These are phyloP conservation scores for Parazoanthus swiftii DNA, from an alignment of 92 coral and sea anemone species.

Conservation along the genomic window DNA sequence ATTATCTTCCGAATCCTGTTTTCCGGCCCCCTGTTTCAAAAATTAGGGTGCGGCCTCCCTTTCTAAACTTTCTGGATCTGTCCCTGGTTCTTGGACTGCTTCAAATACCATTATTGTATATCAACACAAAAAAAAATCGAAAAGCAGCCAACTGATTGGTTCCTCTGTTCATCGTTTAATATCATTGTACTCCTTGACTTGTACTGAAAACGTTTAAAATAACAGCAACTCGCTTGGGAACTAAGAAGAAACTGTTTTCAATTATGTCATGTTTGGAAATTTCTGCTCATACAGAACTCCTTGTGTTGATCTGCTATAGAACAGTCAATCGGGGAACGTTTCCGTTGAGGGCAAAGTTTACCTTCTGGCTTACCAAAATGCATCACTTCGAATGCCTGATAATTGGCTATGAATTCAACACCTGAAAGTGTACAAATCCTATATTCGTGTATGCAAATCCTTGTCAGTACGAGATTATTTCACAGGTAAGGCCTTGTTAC, in stretches of 20 bases:
- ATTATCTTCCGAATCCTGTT: too few species aligned
- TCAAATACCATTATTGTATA: not conserved
- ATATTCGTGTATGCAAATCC: too few species aligned
- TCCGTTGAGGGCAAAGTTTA: not conserved
- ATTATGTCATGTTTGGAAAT: not conserved
- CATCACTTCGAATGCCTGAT: not conserved
- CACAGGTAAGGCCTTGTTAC: too few species aligned
- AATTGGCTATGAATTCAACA: too few species aligned
- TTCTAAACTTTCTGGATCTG: too few species aligned
- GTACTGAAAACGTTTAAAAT: not conserved
- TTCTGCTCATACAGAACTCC: too few species aligned
- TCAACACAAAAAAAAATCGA: not conserved
- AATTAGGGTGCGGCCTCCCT: too few species aligned
- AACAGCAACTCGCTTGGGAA: not conserved
- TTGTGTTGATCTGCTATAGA: not conserved
- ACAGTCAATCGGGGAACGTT: not conserved
- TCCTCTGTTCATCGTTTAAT: too few species aligned
- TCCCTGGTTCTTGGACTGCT: not conserved
- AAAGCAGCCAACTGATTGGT: not conserved
- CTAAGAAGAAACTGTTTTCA: not conserved
- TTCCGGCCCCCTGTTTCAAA: too few species aligned
- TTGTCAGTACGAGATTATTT: too few species aligned
- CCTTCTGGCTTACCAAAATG: not conserved
- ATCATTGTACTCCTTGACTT: not conserved
- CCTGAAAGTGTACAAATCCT: too few species aligned